Evolutionary conservation across 2,797 vertebrate genomes (phyloP).

Genomic region (Pseudocheirus occidentalis): DNA sequence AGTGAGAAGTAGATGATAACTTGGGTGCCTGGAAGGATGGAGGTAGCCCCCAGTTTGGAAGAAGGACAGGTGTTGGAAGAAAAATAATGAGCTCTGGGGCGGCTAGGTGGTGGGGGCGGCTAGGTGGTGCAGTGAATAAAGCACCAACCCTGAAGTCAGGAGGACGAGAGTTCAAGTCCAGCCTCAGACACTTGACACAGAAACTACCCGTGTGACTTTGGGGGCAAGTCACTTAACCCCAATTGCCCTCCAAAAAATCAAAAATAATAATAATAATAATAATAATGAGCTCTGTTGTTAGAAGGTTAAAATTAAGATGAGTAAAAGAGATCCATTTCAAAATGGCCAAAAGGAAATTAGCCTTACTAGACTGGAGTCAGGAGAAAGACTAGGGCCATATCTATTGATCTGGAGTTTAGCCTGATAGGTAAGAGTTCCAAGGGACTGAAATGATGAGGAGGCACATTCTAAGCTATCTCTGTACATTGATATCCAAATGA

Average conservation of each 20-base stretch:
- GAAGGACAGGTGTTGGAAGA: background rate
- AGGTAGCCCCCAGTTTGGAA: background rate
- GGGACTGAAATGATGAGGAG: background rate
- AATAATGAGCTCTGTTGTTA: background rate
- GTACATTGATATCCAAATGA: background rate
- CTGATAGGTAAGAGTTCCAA: background rate
- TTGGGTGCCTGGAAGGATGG: background rate
- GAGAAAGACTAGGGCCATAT: background rate
- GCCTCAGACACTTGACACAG: too few species aligned
- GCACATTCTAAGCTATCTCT: background rate
- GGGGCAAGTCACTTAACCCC: too few species aligned
- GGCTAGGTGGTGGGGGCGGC: too few species aligned
- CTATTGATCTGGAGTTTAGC: background rate
- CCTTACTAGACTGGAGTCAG: background rate
- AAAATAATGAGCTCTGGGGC: background rate
- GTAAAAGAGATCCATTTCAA: background rate
- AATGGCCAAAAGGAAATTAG: background rate
- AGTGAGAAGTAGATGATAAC: background rate
- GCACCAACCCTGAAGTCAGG: too few species aligned
- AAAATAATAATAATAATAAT: too few species aligned
- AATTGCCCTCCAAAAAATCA: too few species aligned
- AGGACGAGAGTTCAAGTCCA: too few species aligned
- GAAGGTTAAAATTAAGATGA: background rate
- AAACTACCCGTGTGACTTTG: too few species aligned
- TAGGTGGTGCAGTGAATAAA: too few species aligned